phyloP scores from a whole-genome alignment of 2,797 vertebrate genomes.

The Phrynocephalus vlangalii region DNA sequence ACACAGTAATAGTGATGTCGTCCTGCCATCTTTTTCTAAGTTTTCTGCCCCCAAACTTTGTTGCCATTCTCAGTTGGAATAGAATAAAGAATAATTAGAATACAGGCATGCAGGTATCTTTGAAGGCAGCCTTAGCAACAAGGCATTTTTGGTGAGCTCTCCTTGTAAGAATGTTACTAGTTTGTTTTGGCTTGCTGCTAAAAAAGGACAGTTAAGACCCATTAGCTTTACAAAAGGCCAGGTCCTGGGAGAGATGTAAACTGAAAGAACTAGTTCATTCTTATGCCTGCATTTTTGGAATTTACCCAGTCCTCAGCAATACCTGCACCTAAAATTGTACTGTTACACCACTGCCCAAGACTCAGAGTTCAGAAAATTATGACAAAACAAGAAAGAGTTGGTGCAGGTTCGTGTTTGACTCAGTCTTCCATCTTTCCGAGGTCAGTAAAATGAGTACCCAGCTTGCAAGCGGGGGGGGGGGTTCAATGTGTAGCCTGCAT shows the following conservation, averaged over 20 bases:
- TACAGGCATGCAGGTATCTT: no score
- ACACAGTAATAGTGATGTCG: not conserved
- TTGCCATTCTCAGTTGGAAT: not conserved
- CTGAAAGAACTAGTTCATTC: not conserved
- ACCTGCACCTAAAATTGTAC: not conserved
- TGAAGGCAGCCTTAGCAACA: not conserved
- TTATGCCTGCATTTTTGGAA: not conserved
- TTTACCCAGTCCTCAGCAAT: not conserved
- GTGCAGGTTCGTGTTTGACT: not conserved
- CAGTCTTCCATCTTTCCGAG: no score
- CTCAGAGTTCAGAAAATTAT: not conserved
- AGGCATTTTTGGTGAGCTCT: not conserved
- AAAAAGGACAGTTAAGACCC: not conserved
- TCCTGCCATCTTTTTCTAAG: not conserved
- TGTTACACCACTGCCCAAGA: not conserved
- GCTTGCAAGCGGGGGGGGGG: no score
- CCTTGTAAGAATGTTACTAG: not conserved
- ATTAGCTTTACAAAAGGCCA: not conserved
- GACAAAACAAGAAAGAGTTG: not conserved
- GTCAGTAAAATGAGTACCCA: no score
- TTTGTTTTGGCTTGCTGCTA: not conserved
- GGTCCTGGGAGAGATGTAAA: not conserved
- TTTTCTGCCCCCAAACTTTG: not conserved
- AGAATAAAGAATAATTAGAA: no score
- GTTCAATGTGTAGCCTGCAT: no score